Base-by-base conservation (phyloP, 2,113 vertebrate genomes). In the Oncorhynchus masou region DNA sequence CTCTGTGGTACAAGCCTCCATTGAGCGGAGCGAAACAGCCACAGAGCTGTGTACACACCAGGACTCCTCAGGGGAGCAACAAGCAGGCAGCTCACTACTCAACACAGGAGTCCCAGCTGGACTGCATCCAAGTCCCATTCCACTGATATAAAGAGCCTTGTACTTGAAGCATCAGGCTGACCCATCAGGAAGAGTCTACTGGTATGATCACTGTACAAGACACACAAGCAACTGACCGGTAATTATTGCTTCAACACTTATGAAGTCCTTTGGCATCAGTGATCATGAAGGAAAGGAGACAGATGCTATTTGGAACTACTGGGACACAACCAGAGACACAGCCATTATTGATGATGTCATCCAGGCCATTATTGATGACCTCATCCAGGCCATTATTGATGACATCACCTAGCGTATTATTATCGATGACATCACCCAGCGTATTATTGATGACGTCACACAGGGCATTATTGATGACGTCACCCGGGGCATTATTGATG, bases 1-100 rank as follows among this genome's bases (percentile, higher is more conserved):
- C 8, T 45, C 39, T 9, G 39, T 9, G 13, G 65, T 85, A 81
- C 81, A 87, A 78, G 77, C 70, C 49, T 49, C 78, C 74, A 80
- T 83, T 87, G 81, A 87, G 71, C 29, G 45, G 22, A 60, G 22
- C 25, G 16, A 65, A 45, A 59, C 25, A 29, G 48, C 16, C 22
- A 49, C 22, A 3, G 68, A 70, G 12, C 20, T 25, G 39, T 48
- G 39, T 49, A 49, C n/a, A 70, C 39, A 48, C 13, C 22, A 20
- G 20, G n/a, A 48, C 68, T 49, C 68, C 1, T 45, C 68, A 70
- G 39, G 68, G 3, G n/a, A 5, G 8, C 39, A 49, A 4, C 54
- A 39, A 2, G 2, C 60, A 74, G 67, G 76, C 66, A 72, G 39
- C 59, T 11, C 34, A 51, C 66, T 74, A 65, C 67, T 64, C 49